phyloP scores from a whole-genome alignment of 2,113 vertebrate genomes.

The Nanger granti region DNA sequence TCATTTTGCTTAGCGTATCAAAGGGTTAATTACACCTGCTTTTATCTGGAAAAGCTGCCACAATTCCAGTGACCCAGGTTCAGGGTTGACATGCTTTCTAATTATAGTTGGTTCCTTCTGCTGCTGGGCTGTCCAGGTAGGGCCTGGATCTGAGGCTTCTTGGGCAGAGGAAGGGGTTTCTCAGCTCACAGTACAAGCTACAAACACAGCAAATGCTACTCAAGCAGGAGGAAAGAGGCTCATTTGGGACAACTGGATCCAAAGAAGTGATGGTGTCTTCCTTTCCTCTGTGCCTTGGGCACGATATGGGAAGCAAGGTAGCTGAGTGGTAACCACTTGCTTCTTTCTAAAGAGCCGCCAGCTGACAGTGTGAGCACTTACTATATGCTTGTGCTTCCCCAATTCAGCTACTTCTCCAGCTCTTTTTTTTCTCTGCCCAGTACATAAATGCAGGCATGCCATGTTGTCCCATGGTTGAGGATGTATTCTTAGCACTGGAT shows the following conservation, averaged over 20 bases:
- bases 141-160: not conserved
- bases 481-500: constrained; percentile 1
- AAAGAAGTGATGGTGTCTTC: not conserved
- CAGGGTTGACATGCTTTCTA: not conserved
- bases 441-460: not conserved
- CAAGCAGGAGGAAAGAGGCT: not conserved
- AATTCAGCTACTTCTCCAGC: not conserved
- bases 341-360: not conserved
- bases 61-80: not conserved
- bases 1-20: not conserved
- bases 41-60: constrained; percentile 5
- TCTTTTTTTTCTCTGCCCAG: not conserved
- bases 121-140: not conserved
- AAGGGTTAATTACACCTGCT: not conserved
- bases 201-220: not conserved
- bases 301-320: not conserved
- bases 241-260: not conserved
- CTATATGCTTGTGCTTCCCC: not conserved
- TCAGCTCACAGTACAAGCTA: not conserved
- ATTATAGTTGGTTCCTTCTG: not conserved
- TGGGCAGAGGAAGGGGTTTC: not conserved
- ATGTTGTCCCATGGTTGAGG: constrained; percentile 45
- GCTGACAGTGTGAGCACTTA: not conserved
- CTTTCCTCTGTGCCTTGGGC: not conserved
- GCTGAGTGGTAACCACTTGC: not conserved